phyloP scores from a whole-genome alignment of 2,888 invertebrate genomes.

The Sesia apiformis region DNA sequence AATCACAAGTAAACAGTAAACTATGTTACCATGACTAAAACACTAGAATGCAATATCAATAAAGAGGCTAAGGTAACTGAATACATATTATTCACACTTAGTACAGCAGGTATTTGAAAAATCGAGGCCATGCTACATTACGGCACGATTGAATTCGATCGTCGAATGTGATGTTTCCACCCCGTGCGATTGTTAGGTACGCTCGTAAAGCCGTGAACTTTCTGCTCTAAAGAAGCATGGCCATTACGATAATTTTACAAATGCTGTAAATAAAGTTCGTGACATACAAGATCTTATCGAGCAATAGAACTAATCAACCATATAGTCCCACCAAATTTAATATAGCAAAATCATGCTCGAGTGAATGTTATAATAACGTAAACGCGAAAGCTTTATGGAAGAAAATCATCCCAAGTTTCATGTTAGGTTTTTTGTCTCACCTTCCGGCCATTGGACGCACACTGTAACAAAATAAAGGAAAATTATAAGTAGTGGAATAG shows the following conservation, averaged over 20 bases:
- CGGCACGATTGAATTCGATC: slow-evolving; percentile 21
- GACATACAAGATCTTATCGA: slow-evolving; percentile 47
- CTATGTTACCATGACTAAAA: slow-evolving; percentile 37
- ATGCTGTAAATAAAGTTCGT: slow-evolving; percentile 42
- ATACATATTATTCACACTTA: slow-evolving; percentile 38
- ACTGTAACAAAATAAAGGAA: slow-evolving; percentile 79
- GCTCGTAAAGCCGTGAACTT: slow-evolving; percentile 19
- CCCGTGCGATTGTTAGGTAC: slow-evolving; percentile 21
- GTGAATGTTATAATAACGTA: slow-evolving; percentile 62
- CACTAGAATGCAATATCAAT: slow-evolving; percentile 41
- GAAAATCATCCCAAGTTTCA: slow-evolving; percentile 21
- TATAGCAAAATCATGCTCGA: slow-evolving; percentile 63
- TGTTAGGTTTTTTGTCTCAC: slow-evolving; percentile 68
- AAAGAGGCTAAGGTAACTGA: slow-evolving; percentile 27
- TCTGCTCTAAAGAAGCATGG: slow-evolving; percentile 53
- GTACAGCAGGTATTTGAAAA: slow-evolving; percentile 18
- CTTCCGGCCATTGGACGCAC: slow-evolving; percentile 94
- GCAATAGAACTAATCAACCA: slow-evolving; percentile 53
- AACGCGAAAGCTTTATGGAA: slow-evolving; percentile 53
- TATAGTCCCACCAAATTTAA: slow-evolving; percentile 58
- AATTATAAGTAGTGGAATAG: not conserved
- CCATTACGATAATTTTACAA: slow-evolving; percentile 37
- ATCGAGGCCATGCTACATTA: slow-evolving; percentile 47
- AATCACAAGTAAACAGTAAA: slow-evolving; percentile 30
- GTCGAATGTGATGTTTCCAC: slow-evolving; percentile 15